Evolutionary conservation across 2,113 vertebrate genomes (phyloP).

Genomic region (Hippocampus comes): DNA sequence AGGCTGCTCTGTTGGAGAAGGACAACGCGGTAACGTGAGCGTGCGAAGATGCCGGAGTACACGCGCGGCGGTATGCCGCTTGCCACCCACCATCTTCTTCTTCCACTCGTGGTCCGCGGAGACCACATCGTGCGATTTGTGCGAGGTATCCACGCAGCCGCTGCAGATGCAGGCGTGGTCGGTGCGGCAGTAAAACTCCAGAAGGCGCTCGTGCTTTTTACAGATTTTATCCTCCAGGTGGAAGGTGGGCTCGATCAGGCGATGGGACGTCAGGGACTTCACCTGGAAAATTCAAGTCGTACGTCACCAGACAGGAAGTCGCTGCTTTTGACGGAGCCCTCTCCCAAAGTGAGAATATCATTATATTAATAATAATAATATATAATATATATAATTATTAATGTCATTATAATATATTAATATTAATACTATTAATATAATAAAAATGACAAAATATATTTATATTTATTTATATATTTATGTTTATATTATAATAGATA

Average conservation of each 20-base stretch:
- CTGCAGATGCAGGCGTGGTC: conserved; percentile 80
- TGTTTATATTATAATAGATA: too few species aligned
- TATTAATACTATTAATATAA: too few species aligned
- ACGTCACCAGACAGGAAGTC: background rate
- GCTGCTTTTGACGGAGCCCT: background rate
- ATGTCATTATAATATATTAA: too few species aligned
- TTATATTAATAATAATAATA: too few species aligned
- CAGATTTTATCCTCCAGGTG: conserved; percentile 77
- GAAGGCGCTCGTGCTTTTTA: conserved; percentile 73
- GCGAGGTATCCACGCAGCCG: conserved; percentile 69
- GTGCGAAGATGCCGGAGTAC: too few species aligned
- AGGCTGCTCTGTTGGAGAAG: conserved; percentile 53
- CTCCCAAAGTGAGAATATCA: background rate
- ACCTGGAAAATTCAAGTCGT: conserved; percentile 39
- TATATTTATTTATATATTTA: too few species aligned
- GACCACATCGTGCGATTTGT: conserved; percentile 74
- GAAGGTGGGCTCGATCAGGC: conserved; percentile 72
- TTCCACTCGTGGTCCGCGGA: conserved; percentile 75
- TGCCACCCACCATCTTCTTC: conserved; percentile 73
- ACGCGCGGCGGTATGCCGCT: background rate
- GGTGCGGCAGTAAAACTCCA: conserved; percentile 81
- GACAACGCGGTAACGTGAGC: background rate
- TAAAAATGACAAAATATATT: too few species aligned
- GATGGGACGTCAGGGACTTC: conserved; percentile 65
- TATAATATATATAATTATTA: too few species aligned